These are phyloP conservation scores for Cantharis rufa DNA, from an alignment of 2,888 invertebrate genomes.

Conservation along the genomic window DNA sequence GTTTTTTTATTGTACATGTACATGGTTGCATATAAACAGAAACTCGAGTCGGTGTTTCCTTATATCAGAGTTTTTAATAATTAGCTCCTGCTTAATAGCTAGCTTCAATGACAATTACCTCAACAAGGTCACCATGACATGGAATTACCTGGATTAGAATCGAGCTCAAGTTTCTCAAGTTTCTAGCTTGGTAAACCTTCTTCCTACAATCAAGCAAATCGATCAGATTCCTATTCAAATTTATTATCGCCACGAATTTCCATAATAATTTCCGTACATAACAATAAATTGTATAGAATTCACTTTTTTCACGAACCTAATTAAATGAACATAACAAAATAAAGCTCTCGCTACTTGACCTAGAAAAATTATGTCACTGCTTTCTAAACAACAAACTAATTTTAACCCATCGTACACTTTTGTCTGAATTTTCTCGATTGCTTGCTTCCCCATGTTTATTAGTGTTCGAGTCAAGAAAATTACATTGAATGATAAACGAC, in stretches of 20 bases:
- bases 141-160: background rate
- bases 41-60: background rate
- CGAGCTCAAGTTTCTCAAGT: background rate
- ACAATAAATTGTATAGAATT: background rate
- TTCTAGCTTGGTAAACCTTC: background rate
- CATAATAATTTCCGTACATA: background rate
- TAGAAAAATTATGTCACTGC: background rate
- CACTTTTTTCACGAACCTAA: background rate
- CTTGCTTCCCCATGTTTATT: background rate
- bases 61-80: background rate
- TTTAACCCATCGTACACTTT: background rate
- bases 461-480: background rate
- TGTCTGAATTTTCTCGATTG: background rate
- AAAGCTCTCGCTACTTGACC: background rate
- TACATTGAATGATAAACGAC: background rate
- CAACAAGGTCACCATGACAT: background rate
- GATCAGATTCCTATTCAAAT: background rate
- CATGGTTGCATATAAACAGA: background rate
- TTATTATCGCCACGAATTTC: background rate
- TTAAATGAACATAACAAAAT: background rate
- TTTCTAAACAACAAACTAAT: background rate
- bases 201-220: background rate
- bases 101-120: background rate
- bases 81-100: background rate
- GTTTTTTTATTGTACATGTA: background rate